Evolutionary conservation across 2,888 invertebrate species (phyloP), one percentile per base, ranked within the genome.

Genomic region (Drosophila anomalata): DNA sequence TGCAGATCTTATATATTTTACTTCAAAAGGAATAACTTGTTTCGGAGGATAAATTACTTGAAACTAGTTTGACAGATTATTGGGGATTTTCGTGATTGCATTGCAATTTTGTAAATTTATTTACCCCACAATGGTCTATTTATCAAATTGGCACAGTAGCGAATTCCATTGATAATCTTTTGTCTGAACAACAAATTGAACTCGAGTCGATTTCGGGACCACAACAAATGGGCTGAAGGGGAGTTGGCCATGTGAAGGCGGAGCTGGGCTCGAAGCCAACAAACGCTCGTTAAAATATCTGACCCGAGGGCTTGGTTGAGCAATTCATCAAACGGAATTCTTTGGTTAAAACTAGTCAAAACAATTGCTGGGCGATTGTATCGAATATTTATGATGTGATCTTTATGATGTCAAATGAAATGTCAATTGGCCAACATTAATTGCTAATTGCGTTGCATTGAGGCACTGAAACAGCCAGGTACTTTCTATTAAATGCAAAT

Each of bases 401-500:
- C n/a, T 47, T 53, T 52, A 57, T 52, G 59, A 69, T 67, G 14
- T 44, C 29, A 47, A 47, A 66, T 65, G 24, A 82, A 85, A 82
- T 83, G 86, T 72, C 83, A 82, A 74, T 81, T 73, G 72, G 51
- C 60, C 60, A 75, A 57, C 76, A 72, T 71, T 78, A 77, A 85
- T 79, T 76, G 79, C 68, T 74, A 68, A 81, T 69, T 74, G 82
- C 77, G 57, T 70, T 66, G 70, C 74, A 75, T 84, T 78, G 73
- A 76, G 42, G 20, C 52, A 62, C 20, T 33, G 22, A 14, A 58
- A 55, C 54, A 67, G 57, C 66, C 67, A 67, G 47, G 26, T 73
- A 82, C 82, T 82, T 82, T 82, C 82, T 83, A 82, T 73, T 56
- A 78, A 82, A 82, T 82, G 86, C 78, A 80, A 82, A 82, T 86